Percentiles rank a stretch among this genome's conserved stretches.
Conservation (phyloP, 2,113 vertebrate species). For the Siniperca knerii region DNA sequence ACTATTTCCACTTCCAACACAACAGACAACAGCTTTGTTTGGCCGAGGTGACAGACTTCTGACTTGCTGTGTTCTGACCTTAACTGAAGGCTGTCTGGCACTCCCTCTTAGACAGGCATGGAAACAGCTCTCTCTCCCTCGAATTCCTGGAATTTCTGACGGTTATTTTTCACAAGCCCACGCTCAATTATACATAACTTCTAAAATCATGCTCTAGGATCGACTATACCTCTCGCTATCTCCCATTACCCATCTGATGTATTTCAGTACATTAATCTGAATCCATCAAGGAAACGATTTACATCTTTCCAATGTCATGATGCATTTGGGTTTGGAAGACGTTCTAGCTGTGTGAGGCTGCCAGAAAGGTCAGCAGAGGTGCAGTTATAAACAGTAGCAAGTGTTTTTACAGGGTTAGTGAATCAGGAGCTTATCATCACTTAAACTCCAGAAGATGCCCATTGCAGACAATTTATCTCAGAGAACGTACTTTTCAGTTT, state of each 20-base stretch:
- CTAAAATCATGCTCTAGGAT: background rate
- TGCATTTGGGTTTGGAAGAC: background rate
- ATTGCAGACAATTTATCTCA: slow-evolving; percentile 6
- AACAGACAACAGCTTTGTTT: slow-evolving; percentile 39
- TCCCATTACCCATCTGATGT: background rate
- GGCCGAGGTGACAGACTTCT: slow-evolving; percentile 1
- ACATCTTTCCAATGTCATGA: background rate
- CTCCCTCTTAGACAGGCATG: slow-evolving; percentile 28
- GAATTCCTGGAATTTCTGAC: slow-evolving; percentile 57
- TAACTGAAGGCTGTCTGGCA: slow-evolving; percentile 4
- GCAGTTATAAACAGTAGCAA: slow-evolving; percentile 30
- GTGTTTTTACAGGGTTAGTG: slow-evolving; percentile 32
- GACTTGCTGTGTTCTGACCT: slow-evolving; percentile 45
- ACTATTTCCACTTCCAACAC: slow-evolving; percentile 28
- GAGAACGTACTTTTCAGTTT: slow-evolving; percentile 11
- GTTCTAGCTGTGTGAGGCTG: background rate
- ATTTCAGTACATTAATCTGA: slow-evolving; percentile 8
- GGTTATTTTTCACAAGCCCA: slow-evolving; percentile 41
- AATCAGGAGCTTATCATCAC: slow-evolving; percentile 28
- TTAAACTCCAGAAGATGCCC: background rate
- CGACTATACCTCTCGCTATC: background rate
- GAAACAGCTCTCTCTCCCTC: slow-evolving; percentile 11
- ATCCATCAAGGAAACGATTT: background rate
- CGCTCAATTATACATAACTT: slow-evolving; percentile 28
- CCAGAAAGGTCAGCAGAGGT: slow-evolving; percentile 17